These are phyloP conservation scores for Picus viridis DNA, from an alignment of 2,797 vertebrate genomes.

Conservation along the genomic window DNA sequence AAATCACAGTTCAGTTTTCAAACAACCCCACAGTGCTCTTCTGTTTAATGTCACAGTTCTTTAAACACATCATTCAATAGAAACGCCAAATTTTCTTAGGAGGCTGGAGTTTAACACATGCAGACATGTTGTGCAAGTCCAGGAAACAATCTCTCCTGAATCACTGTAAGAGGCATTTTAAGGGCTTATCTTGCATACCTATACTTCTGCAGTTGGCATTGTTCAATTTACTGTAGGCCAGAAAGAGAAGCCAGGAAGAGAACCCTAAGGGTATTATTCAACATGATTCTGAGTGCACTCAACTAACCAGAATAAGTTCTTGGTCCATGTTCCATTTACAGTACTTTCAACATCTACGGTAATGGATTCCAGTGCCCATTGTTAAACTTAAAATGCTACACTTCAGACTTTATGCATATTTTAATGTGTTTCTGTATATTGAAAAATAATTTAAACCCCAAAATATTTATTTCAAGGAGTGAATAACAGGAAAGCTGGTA, in stretches of 20 bases:
- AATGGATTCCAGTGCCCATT: not conserved
- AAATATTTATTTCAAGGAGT: not conserved
- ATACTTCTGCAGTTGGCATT: not conserved
- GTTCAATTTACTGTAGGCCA: not conserved
- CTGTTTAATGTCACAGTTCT: not conserved
- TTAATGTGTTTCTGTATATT: not conserved
- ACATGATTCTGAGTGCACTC: not conserved
- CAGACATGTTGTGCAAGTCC: not conserved
- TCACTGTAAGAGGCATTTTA: not conserved
- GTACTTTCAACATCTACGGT: not conserved
- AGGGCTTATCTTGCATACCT: not conserved
- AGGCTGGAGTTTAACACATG: not conserved
- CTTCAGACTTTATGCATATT: not conserved
- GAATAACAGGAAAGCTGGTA: not conserved
- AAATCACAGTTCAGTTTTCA: not conserved
- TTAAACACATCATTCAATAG: not conserved
- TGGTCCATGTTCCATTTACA: not conserved
- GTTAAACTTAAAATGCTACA: not conserved
- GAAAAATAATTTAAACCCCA: not conserved
- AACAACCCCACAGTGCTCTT: accelerated
- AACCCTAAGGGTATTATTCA: not conserved
- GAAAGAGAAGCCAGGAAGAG: not conserved
- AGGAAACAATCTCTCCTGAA: not conserved
- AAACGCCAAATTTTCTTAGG: not conserved
- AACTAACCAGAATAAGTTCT: not conserved